These are phyloP conservation scores for Brachionus sp. DNA, from an alignment of 1,140 invertebrate species.

Conservation along the genomic window DNA sequence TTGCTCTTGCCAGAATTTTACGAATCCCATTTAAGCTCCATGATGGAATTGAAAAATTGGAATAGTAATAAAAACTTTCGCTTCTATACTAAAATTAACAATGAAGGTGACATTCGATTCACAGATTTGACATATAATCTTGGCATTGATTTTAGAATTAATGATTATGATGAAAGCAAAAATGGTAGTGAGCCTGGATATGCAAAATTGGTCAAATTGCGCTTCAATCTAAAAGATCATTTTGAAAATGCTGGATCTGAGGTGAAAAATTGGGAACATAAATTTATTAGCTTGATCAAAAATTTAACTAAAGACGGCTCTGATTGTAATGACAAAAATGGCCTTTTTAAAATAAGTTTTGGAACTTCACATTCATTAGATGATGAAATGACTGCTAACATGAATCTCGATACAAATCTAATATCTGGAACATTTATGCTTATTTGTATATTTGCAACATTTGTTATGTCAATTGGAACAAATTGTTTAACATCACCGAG, in stretches of 20 bases:
- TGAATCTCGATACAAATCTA: background rate
- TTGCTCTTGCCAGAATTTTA: background rate
- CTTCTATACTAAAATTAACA: background rate
- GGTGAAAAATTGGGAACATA: slow-evolving; percentile 1
- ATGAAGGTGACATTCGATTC: background rate
- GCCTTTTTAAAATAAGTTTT: background rate
- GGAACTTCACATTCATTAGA: background rate
- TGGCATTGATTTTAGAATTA: slow-evolving; percentile 13
- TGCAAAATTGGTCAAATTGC: slow-evolving; percentile 5
- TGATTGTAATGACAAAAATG: background rate
- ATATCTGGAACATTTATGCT: slow-evolving; percentile 15
- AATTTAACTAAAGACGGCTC: background rate
- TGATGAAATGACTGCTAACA: background rate
- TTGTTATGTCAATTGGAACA: background rate
- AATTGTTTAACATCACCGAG: slow-evolving; percentile 7
- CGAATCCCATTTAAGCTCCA: background rate
- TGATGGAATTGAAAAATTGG: background rate
- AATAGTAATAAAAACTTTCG: slow-evolving; percentile 19
- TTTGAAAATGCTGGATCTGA: background rate
- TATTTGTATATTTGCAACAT: background rate
- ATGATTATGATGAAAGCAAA: slow-evolving; percentile 6
- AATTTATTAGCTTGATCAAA: slow-evolving; percentile 10
- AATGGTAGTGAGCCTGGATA: background rate
- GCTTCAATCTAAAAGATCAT: slow-evolving; percentile 32
- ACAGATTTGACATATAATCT: slow-evolving; percentile 37